Conservation (phyloP, 2,113 vertebrate species). For the Rutilus rutilus region DNA sequence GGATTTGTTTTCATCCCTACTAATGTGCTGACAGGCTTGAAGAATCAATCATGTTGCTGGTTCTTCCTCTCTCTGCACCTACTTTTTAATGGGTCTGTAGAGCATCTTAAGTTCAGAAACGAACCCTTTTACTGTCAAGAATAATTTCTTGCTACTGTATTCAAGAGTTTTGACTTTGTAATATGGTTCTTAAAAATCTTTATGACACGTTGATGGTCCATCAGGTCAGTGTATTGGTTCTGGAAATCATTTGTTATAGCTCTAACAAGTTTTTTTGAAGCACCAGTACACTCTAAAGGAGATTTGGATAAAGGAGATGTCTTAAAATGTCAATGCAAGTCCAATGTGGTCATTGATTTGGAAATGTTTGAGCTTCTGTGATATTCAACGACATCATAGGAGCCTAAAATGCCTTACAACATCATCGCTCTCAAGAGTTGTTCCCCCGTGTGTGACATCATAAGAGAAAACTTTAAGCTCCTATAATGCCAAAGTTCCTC, state of each 20-base stretch:
- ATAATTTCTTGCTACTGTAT: not conserved
- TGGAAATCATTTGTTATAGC: not conserved
- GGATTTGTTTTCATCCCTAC: constrained; percentile 77
- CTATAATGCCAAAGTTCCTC: not conserved
- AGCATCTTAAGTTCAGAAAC: not conserved
- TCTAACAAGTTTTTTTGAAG: not conserved
- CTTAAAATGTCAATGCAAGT: not conserved
- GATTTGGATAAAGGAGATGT: not conserved
- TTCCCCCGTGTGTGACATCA: not conserved
- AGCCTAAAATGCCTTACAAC: not conserved
- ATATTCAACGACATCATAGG: not conserved
- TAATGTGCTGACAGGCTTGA: constrained; percentile 79
- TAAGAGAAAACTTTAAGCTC: too few relatives aligned
- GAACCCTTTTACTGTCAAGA: not conserved
- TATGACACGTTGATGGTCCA: not conserved
- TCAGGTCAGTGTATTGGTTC: not conserved
- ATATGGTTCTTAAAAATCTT: not conserved
- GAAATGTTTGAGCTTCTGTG: not conserved
- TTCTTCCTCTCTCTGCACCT: constrained; percentile 43
- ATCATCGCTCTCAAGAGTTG: not conserved
- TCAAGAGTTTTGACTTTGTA: not conserved
- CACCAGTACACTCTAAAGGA: not conserved
- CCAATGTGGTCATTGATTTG: not conserved
- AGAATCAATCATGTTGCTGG: constrained; percentile 76
- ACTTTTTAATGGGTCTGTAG: not conserved